Base-by-base conservation (phyloP, 2,797 vertebrate species). In the Selene dorsalis region DNA sequence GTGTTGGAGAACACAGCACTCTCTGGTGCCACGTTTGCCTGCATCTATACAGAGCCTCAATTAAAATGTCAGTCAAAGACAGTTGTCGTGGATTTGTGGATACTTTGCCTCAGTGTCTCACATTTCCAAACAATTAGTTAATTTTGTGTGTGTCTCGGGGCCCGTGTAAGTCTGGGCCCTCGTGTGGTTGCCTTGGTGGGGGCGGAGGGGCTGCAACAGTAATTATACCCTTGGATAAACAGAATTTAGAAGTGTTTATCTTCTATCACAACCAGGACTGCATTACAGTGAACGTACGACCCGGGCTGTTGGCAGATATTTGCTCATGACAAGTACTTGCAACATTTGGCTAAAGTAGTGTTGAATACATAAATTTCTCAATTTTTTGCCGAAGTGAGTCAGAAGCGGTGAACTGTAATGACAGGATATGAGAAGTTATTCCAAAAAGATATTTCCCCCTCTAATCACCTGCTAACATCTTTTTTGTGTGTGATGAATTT, bases 371-470 rank as follows among this genome's bases (percentile, higher is more conserved):
- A 58, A 75, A 81, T 76, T 76, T 67, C 63, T 45, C 6, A 0
- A 1, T 70, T 43, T 26, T 79, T 65, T 72, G 43, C 69, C 22
- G 16, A 72, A 67, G 35, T 38, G 45, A 73, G 24, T 62, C 8
- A 3, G 41, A 18, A 69, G 64, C 17, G 0, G 70, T 61, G 45
- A 22, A 73, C 57, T 69, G 22, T 75, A 84, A 85, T 79, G 22
- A 26, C 60, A 84, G 70, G 69, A 82, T 85, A 83, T 79, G 3
- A 56, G 39, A 65, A 43, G 48, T 75, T 70, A 70, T 84, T 86
- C 11, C 58, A 66, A 74, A 76, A 75, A 63, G 73, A 65, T n/a
- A 62, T 77, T 75, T 75, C 66, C 5, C n/a, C 6, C 24, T 82
- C 64, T 82, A 83, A 89, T 88, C 75, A 80, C 47, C 63, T 53